Evolutionary conservation across 2,797 vertebrate genomes (phyloP), one percentile per base, ranked within the genome.

Genomic region (Telmatherina bonti): DNA sequence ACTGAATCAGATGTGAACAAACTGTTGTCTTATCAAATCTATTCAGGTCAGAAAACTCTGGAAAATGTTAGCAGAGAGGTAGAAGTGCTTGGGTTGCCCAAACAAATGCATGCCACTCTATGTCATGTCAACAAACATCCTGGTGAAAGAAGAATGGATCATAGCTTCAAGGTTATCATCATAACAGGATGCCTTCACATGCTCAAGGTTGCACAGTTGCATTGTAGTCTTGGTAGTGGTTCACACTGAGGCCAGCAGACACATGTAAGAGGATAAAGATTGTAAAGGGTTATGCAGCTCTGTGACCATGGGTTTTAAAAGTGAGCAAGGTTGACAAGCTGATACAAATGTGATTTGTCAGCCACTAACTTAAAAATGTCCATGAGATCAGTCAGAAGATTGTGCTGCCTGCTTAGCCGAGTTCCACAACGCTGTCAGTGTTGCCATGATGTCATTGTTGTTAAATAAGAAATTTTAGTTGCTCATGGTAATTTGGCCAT

Each of bases 251-350:
- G 55, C 41, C 69, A 65, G 38, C 52, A 72, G 36, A 69, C 36
- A 36, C 6, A 26, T 57, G 16, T 74, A 71, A 79, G 61, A 83
- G 70, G 70, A 78, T 83, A 66, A 83, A 65, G 45, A 47, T 47
- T 47, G 45, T 22, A 8, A 22, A 22, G 45, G 72, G 57, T 36
- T 31, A 67, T 67, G 55, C 47, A 47, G 26, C 56, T 31, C 47
- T n/a, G 24, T 31, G 30, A 26, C 7, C n/a, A 11, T 49, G 63
- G 45, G 35, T 35, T 64, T 71, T 35, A 54, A 61, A 66, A 58
- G 13, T 53, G 18, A 61, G 51, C 54, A 69, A 31, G 47, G 41
- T 43, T 67, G 57, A 62, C 58, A 49, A 62, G 24, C 35, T 49
- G 18, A 58, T 22, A 51, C 24, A 55, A 29, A 26, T 45, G 22